Evolutionary conservation across 92 coral and sea anemone species (phyloP), one percentile per base, ranked within the genome.

Genomic region (Montipora capitata): DNA sequence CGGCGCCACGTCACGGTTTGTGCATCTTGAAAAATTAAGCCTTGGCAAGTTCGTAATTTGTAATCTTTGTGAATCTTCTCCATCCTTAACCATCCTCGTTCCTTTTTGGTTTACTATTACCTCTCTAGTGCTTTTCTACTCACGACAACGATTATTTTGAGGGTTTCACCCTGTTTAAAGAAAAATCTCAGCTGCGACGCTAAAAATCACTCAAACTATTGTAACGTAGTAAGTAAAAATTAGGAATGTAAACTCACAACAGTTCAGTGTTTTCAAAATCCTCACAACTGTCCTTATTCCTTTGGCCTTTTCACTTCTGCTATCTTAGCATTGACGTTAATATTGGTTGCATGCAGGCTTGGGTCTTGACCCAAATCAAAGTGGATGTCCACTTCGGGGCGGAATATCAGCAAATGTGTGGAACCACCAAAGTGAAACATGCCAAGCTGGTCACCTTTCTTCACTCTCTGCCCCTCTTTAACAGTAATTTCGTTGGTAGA

Each of bases 371-470:
- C 16, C 84, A 88, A 67, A 87, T 92, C 92, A 83, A 92, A 88
- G 56, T 88, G 68, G 40, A 92, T 12, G 3, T 58, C 27, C 68
- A 92, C 95, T 56, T 52, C 90, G 3, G 93, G 93, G 39, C 88
- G 93, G 85, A 92, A 92, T 68, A 92, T 84, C 84, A 92, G 91
- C 12, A 62, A 80, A 84, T 92, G 93, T 9, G 95, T 88, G 81
- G 95, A 92, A 17, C 95, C 95, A 72, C 95, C 95, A 85, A 43
- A 92, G 74, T 92, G 95, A 54, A 92, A 92, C 93, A 88, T 92
- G 54, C 95, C 95, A 20, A 92, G 80, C 95, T 92, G 77, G 61
- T 92, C 92, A 63, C 95, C 95, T 70, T 92, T 92, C 88, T 84
- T 74, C 69, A 92, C 95, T 38, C 27, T 16, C 6, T 92, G 74